phyloP scores from a whole-genome alignment of 2,113 vertebrate species.

The Pelecanus crispus region DNA sequence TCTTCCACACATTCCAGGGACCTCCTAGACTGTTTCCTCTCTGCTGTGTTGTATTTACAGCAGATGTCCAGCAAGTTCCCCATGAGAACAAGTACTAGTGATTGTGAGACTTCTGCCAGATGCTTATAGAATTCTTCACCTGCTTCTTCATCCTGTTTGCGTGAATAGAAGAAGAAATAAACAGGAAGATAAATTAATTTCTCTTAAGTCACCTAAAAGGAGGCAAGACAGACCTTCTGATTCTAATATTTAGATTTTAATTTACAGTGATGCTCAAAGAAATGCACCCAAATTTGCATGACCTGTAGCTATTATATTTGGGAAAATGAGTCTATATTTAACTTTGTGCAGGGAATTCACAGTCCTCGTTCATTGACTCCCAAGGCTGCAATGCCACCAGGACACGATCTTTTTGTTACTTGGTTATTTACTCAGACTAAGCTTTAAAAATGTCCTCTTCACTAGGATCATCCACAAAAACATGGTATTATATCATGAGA shows the following conservation, averaged over 20 bases:
- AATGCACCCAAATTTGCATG: neutral
- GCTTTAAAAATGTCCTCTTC: neutral
- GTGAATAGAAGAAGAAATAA: neutral
- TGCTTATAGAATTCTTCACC: too few relatives aligned
- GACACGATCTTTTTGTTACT: neutral
- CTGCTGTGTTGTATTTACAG: too few relatives aligned
- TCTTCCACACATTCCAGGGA: too few relatives aligned
- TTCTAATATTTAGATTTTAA: neutral
- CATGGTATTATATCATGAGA: neutral
- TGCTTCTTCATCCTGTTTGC: too few relatives aligned
- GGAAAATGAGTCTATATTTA: neutral
- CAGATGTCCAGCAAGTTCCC: too few relatives aligned
- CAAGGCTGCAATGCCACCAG: neutral
- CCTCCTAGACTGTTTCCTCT: too few relatives aligned
- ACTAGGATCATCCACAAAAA: neutral
- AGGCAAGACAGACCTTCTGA: neutral
- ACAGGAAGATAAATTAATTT: neutral
- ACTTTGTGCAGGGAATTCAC: neutral
- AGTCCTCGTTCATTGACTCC: neutral
- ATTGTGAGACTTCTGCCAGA: too few relatives aligned
- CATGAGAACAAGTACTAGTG: too few relatives aligned
- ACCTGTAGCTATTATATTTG: neutral
- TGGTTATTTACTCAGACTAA: neutral
- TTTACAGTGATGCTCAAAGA: neutral
- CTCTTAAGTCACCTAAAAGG: neutral